These are phyloP conservation scores for Meteorus colon DNA, from an alignment of 2,888 invertebrate genomes.

Conservation along the genomic window DNA sequence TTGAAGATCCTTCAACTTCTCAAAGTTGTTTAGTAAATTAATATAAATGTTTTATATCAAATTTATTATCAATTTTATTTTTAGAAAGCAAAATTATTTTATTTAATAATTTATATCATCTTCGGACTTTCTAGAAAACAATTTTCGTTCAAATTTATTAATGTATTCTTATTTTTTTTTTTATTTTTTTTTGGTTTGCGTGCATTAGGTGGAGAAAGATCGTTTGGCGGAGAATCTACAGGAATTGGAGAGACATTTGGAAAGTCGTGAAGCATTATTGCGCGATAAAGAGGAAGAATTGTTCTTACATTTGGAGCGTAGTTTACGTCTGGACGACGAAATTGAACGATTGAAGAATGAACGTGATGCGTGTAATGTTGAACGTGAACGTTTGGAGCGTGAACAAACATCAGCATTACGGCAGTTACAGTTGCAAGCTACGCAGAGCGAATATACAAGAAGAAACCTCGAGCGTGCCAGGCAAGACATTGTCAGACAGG, in stretches of 20 bases:
- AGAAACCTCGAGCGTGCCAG: slow-evolving; percentile 76
- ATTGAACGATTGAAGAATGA: slow-evolving; percentile 64
- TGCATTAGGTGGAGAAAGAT: slow-evolving; percentile 76
- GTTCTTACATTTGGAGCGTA: slow-evolving; percentile 77
- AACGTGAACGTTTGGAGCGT: slow-evolving; percentile 64
- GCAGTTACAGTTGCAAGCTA: slow-evolving; percentile 76
- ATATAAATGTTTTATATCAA: slow-evolving; percentile 20
- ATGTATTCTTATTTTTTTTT: not conserved
- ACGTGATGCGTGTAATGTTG: slow-evolving; percentile 62
- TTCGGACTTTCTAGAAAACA: not conserved
- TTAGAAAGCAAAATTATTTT: slow-evolving; percentile 26
- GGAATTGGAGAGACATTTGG: slow-evolving; percentile 75
- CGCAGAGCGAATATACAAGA: slow-evolving; percentile 76
- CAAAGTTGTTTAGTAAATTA: slow-evolving; percentile 11
- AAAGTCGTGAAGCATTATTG: slow-evolving; percentile 76
- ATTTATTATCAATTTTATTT: slow-evolving; percentile 21
- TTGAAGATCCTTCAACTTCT: slow-evolving; percentile 24
- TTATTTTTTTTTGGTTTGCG: slow-evolving; percentile 25
- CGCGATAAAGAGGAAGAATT: slow-evolving; percentile 79
- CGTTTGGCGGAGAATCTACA: slow-evolving; percentile 75
- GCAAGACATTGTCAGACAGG: slow-evolving; percentile 77
- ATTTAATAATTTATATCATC: not conserved
- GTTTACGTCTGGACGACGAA: slow-evolving; percentile 77
- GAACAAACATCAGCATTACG: slow-evolving; percentile 67
- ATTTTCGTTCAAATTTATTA: slow-evolving; percentile 5